Percentiles rank a stretch among this genome's conserved stretches.
These are phyloP conservation scores for Lagria hirta DNA, from an alignment of 2,888 invertebrate species.

Conservation along the genomic window DNA sequence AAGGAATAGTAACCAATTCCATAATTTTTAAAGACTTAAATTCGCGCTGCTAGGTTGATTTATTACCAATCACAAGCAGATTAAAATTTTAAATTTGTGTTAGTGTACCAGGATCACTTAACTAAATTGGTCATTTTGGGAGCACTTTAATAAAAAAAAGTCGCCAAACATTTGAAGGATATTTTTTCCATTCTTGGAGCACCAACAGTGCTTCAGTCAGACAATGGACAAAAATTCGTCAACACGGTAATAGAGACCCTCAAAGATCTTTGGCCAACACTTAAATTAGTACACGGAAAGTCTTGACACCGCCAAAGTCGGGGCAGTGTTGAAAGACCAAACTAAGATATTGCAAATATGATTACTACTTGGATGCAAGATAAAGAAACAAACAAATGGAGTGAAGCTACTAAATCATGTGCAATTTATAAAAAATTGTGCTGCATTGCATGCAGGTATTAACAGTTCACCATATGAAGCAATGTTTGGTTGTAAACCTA, in stretches of 20 bases:
- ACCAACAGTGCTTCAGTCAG: constrained; percentile 44
- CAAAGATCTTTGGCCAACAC: constrained; percentile 36
- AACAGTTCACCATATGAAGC: constrained; percentile 27
- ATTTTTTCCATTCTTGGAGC: constrained; percentile 47
- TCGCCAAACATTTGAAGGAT: constrained; percentile 42
- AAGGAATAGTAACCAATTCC: too few relatives aligned
- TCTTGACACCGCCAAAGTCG: constrained; percentile 43
- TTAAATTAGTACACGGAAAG: constrained; percentile 49
- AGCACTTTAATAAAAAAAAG: constrained; percentile 44
- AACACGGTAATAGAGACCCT: constrained; percentile 35
- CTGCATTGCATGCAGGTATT: constrained; percentile 46
- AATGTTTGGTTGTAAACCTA: constrained; percentile 14
- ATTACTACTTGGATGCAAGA: constrained; percentile 45
- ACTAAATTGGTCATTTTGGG: constrained; percentile 47
- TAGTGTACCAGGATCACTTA: constrained; percentile 46
- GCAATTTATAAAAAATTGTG: constrained; percentile 51
- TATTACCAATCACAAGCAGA: constrained; percentile 32
- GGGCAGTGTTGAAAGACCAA: constrained; percentile 44
- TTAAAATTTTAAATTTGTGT: constrained; percentile 42
- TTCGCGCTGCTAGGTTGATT: background rate
- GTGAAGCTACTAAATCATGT: constrained; percentile 48
- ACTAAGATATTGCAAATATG: constrained; percentile 48
- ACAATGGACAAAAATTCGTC: constrained; percentile 45
- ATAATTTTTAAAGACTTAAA: background rate
- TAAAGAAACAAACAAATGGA: constrained; percentile 46